These are phyloP conservation scores for Miniopterus natalensis DNA, from an alignment of 2,113 vertebrate genomes.

Conservation along the genomic window DNA sequence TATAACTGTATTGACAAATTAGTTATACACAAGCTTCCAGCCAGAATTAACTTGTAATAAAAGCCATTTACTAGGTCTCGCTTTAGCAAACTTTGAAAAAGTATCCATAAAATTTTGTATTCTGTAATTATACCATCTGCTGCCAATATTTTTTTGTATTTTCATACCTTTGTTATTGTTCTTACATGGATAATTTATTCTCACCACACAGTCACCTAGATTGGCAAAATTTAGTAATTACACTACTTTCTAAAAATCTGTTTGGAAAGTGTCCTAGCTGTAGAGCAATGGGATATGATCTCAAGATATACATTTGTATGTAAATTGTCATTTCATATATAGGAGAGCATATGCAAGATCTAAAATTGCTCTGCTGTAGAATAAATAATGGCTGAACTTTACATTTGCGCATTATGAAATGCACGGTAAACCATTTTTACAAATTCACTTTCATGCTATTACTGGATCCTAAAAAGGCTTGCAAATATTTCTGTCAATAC, in stretches of 20 bases:
- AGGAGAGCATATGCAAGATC: background rate
- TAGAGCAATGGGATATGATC: background rate
- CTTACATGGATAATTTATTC: background rate
- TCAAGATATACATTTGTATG: constrained; percentile 25
- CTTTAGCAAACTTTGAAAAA: constrained; percentile 69
- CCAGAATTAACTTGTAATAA: constrained; percentile 63
- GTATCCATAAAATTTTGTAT: constrained; percentile 58
- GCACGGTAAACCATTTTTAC: constrained; percentile 53
- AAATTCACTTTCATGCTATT: constrained; percentile 50
- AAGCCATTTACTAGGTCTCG: constrained; percentile 40
- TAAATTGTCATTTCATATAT: constrained; percentile 29
- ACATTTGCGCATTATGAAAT: background rate
- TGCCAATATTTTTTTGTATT: background rate
- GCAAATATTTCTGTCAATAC: constrained; percentile 70
- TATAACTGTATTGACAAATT: constrained; percentile 66
- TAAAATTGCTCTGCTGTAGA: constrained; percentile 35
- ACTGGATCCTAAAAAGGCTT: constrained; percentile 50
- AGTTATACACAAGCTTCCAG: constrained; percentile 46
- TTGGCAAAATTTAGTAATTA: constrained; percentile 32
- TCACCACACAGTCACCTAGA: background rate
- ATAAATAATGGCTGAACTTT: constrained; percentile 67
- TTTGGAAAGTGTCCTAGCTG: background rate
- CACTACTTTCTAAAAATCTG: constrained; percentile 33
- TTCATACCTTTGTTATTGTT: background rate
- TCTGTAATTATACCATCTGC: constrained; percentile 69